Base-by-base conservation (phyloP, 1,140 invertebrate genomes). In the Contarinia nasturtii region DNA sequence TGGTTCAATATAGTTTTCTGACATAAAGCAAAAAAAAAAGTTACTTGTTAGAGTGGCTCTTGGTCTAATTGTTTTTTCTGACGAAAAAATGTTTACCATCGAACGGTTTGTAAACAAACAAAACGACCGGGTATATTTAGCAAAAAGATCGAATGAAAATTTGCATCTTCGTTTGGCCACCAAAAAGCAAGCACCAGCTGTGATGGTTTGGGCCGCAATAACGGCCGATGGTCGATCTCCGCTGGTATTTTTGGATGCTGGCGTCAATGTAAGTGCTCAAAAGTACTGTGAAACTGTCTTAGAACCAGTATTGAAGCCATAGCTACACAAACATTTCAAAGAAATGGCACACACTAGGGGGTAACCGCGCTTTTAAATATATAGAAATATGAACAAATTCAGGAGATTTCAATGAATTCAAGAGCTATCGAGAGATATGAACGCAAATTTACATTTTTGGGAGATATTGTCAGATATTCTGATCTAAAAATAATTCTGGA, bases 31-130 rank as follows among this genome's bases (percentile, higher is more conserved):
- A n/a, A n/a, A n/a, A n/a, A n/a, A n/a, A n/a, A n/a, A n/a, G n/a
- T n/a, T n/a, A n/a, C n/a, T n/a, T n/a, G n/a, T n/a, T n/a, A n/a
- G n/a, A n/a, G n/a, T n/a, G n/a, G n/a, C n/a, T n/a, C n/a, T n/a
- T n/a, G n/a, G n/a, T n/a, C n/a, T n/a, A n/a, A n/a, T n/a, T n/a
- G 42, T 44, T 14, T 44, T 44, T 18, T 44, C 42, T 5, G 42
- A 44, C 17, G 42, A 44, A 18, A 19, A 7, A 7, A 2, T 10
- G 8, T 22, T 21, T 14, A 14, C 19, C 2, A 15, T 44, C 5
- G 12, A 21, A 15, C n/a, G 5, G 42, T 4, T 33, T 17, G 33
- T 45, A 12, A 45, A 33, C n/a, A 15, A 14, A 33, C 44, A 45
- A 33, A 45, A 45, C 27, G 44, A 45, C 22, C 21, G 44, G 8